Percentiles rank a stretch among this genome's conserved stretches.
phyloP scores from a whole-genome alignment of 2,888 invertebrate genomes.

The Digitonthophagus gazella region DNA sequence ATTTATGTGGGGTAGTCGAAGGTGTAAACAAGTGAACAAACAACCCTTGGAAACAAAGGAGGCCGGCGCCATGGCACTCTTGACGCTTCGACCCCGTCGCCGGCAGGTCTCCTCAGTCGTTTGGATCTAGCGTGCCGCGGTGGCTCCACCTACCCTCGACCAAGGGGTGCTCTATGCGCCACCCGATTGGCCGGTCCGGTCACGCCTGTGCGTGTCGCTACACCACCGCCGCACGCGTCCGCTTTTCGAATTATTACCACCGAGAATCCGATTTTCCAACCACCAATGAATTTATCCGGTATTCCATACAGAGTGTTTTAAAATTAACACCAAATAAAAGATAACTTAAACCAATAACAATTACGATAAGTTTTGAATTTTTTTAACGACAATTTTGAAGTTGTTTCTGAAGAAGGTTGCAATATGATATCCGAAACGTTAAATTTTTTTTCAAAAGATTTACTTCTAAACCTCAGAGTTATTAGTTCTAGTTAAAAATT shows the following conservation, averaged over 20 bases:
- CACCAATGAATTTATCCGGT: slow-evolving; percentile 2
- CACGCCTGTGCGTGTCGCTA: slow-evolving; percentile 38
- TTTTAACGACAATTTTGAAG: too few relatives aligned
- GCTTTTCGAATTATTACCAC: slow-evolving; percentile 16
- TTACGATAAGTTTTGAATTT: too few relatives aligned
- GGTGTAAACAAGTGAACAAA: slow-evolving; percentile 23
- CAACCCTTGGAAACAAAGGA: slow-evolving; percentile 21
- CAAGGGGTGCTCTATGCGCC: slow-evolving; percentile 35
- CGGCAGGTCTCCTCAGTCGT: too few relatives aligned
- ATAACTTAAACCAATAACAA: too few relatives aligned
- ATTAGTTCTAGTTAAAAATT: too few relatives aligned
- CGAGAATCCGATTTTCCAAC: neutral
- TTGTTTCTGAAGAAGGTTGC: too few relatives aligned
- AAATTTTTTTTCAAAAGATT: too few relatives aligned
- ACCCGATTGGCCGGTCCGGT: slow-evolving; percentile 36
- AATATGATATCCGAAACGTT: too few relatives aligned
- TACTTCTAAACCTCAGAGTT: too few relatives aligned
- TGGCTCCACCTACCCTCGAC: slow-evolving; percentile 37
- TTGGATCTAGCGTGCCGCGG: slow-evolving; percentile 1
- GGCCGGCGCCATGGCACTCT: slow-evolving; percentile 21
- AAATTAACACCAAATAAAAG: too few relatives aligned
- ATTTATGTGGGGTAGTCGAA: slow-evolving; percentile 16
- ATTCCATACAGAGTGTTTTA: too few relatives aligned
- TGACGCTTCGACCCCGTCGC: slow-evolving; percentile 14
- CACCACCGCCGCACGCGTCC: slow-evolving; percentile 20